phyloP scores from a whole-genome alignment of 2,113 vertebrate genomes.

The Pao palembangensis region DNA sequence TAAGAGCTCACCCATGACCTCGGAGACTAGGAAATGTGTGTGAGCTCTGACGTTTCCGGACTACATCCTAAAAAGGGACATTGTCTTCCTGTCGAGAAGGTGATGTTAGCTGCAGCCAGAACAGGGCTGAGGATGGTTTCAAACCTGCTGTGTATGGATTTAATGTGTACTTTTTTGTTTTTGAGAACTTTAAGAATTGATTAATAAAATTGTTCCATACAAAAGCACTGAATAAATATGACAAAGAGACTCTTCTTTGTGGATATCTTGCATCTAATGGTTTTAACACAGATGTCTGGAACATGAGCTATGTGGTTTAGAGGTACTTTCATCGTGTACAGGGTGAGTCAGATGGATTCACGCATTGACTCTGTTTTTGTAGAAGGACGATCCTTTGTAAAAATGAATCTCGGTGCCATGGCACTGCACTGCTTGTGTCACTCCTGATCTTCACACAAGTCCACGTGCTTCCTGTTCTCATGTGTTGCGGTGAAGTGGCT shows the following conservation, averaged over 20 bases:
- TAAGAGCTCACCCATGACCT: no score
- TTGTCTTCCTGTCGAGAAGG: slow-evolving; percentile 51
- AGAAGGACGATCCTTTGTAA: not conserved
- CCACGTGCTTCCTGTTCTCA: not conserved
- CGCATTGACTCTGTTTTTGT: slow-evolving; percentile 1
- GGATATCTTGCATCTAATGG: slow-evolving; percentile 3
- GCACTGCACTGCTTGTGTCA: not conserved
- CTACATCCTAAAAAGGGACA: slow-evolving; percentile 41
- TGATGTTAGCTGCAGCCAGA: slow-evolving; percentile 21
- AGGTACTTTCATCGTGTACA: slow-evolving; percentile 47
- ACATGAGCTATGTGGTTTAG: slow-evolving; percentile 49
- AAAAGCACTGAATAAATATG: not conserved
- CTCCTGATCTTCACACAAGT: not conserved
- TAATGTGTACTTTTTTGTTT: no score
- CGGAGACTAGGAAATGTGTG: slow-evolving; percentile 41
- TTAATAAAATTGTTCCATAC: no score
- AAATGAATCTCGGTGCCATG: not conserved
- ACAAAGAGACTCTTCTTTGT: not conserved
- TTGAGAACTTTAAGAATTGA: no score
- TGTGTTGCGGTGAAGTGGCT: no score
- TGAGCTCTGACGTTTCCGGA: no score
- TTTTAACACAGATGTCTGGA: slow-evolving; percentile 7
- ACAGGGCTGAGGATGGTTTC: not conserved
- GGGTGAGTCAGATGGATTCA: slow-evolving; percentile 45
- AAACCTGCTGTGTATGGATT: no score